A percentile compares a stretch with the other conserved stretches of the same genome.
Conservation (phyloP, 2,888 invertebrate genomes). For the Punctoribates punctum region DNA sequence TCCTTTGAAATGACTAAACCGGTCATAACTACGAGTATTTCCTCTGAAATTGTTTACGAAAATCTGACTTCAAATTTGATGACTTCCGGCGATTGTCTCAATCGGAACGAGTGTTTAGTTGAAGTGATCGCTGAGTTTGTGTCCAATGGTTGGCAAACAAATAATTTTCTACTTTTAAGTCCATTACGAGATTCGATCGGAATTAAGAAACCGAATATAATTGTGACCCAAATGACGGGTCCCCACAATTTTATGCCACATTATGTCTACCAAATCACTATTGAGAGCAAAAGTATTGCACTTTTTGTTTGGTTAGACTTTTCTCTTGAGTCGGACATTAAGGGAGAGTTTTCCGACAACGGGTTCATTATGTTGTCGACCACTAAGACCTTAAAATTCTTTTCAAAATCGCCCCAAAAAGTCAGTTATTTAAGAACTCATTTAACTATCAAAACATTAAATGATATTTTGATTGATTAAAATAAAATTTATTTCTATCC, state of each 20-base stretch:
- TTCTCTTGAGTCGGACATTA: constrained; percentile 46
- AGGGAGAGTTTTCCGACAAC: constrained; percentile 71
- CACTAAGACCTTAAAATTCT: too few species aligned
- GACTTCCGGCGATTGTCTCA: constrained; percentile 7
- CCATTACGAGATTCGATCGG: not conserved
- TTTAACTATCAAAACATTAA: constrained; percentile 10
- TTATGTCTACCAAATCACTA: constrained; percentile 40
- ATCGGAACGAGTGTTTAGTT: constrained; percentile 26
- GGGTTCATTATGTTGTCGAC: constrained; percentile 59
- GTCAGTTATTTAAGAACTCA: not conserved
- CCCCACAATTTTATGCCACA: constrained; percentile 27
- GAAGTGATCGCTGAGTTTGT: not conserved
- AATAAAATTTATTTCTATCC: too few species aligned
- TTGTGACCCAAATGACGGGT: constrained; percentile 49
- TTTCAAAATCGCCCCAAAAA: not conserved
- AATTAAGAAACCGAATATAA: constrained; percentile 29
- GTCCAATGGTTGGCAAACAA: not conserved
- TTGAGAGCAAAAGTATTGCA: constrained; percentile 56
- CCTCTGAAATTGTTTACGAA: not conserved
- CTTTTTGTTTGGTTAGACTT: constrained; percentile 62
- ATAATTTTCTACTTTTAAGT: constrained; percentile 33
- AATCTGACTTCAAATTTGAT: not conserved
- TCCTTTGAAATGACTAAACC: not conserved
- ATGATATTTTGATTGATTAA: not conserved
- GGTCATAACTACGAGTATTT: not conserved